Conservation (phyloP, 2,113 vertebrate species). For the Sander lucioperca region DNA sequence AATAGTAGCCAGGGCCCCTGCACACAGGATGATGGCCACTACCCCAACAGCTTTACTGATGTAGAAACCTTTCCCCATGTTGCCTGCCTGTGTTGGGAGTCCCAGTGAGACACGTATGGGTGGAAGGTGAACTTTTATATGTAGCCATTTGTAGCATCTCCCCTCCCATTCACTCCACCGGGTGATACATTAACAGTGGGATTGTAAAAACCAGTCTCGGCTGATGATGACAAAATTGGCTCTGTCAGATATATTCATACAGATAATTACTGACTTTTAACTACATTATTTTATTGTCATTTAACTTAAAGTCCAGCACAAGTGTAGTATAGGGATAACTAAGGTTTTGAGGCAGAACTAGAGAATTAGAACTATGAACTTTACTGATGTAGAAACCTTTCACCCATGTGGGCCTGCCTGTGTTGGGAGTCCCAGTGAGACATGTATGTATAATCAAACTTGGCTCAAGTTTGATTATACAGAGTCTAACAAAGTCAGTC, state of each 20-base stretch:
- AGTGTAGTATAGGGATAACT: not conserved
- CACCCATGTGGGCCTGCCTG: no score
- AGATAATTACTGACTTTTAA: not conserved
- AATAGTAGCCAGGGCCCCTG: slow-evolving; percentile 88
- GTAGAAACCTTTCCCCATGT: slow-evolving; percentile 93
- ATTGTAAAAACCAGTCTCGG: slow-evolving; percentile 29
- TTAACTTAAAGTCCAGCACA: not conserved
- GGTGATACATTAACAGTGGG: slow-evolving; percentile 78
- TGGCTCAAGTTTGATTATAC: no score
- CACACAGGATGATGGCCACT: slow-evolving; percentile 75
- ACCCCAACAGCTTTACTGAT: slow-evolving; percentile 88
- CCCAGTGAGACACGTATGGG: slow-evolving; percentile 9
- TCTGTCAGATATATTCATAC: not conserved
- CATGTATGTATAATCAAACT: no score
- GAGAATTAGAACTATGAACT: not conserved
- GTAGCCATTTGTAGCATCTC: slow-evolving; percentile 26
- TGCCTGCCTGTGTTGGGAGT: not conserved
- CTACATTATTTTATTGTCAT: not conserved
- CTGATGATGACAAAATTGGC: not conserved
- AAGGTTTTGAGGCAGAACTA: not conserved
- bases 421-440: no score
- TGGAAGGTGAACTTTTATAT: slow-evolving; percentile 56
- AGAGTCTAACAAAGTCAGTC: no score
- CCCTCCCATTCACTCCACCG: slow-evolving; percentile 67
- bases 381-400: no score